phyloP scores from a whole-genome alignment of 2,113 vertebrate genomes.

The Urocitellus parryii region DNA sequence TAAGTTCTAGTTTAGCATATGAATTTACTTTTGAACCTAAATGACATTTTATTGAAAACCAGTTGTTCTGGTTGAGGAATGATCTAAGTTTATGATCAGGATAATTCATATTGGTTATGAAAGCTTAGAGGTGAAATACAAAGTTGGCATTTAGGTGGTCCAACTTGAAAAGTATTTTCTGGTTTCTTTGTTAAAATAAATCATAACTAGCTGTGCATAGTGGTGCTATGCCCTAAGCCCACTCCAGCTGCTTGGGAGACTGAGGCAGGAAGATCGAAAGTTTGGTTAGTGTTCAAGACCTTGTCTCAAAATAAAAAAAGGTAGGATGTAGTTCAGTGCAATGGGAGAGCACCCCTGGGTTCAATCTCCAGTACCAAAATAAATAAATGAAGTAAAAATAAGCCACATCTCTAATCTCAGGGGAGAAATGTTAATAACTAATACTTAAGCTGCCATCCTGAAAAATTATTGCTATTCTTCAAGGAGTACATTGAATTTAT shows the following conservation, averaged over 20 bases:
- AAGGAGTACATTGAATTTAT: constrained; percentile 9
- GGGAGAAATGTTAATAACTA: constrained; percentile 37
- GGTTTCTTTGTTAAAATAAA: constrained; percentile 21
- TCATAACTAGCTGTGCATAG: neutral
- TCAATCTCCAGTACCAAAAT: too few relatives aligned
- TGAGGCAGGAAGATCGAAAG: too few relatives aligned
- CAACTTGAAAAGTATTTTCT: constrained; percentile 42
- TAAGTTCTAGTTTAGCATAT: constrained; percentile 10
- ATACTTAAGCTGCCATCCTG: neutral
- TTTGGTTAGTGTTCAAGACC: too few relatives aligned
- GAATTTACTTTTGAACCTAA: constrained; percentile 39
- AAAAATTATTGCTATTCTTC: constrained; percentile 23
- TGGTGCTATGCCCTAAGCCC: too few relatives aligned
- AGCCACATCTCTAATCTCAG: neutral
- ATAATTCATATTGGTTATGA: constrained; percentile 48
- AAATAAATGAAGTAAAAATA: too few relatives aligned
- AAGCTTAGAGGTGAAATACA: constrained; percentile 2
- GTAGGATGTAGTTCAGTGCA: neutral
- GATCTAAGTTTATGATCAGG: neutral
- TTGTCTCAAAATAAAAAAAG: too few relatives aligned
- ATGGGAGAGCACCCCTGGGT: too few relatives aligned
- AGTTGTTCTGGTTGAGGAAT: neutral
- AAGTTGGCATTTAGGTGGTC: constrained; percentile 5
- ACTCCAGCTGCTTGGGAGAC: too few relatives aligned
- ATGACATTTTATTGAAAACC: constrained; percentile 42